These are phyloP conservation scores for Metalampra italica DNA, from an alignment of 2,888 invertebrate species.

Conservation along the genomic window DNA sequence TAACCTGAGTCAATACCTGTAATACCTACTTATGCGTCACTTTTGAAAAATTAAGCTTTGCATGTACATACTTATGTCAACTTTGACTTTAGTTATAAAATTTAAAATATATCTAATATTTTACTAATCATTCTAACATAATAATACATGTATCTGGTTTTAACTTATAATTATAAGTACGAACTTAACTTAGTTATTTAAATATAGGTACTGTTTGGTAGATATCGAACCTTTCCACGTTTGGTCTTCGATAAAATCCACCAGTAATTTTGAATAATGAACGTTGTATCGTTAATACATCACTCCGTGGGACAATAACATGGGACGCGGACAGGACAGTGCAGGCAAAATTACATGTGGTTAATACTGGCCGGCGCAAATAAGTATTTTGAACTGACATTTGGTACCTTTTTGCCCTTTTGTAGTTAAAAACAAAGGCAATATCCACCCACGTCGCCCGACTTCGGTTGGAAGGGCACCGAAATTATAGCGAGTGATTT, in stretches of 20 bases:
- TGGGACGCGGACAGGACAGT: conserved; percentile 40
- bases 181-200: no score
- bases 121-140: no score
- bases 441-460: conserved; percentile 66
- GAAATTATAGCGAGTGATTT: conserved; percentile 66
- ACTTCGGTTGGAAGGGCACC: conserved; percentile 48
- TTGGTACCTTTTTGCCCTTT: conserved; percentile 49
- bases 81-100: no score
- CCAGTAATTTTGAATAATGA: conserved; percentile 49
- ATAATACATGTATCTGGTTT: no score
- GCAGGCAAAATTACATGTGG: conserved; percentile 58
- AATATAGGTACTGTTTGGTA: no score
- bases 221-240: conserved; percentile 14
- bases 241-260: conserved; percentile 25
- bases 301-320: conserved; percentile 55
- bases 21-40: no score
- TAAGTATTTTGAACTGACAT: conserved; percentile 68
- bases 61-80: no score
- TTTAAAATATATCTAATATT: no score
- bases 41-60: no score
- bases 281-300: conserved; percentile 50
- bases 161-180: no score
- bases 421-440: conserved; percentile 67
- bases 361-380: conserved; percentile 55
- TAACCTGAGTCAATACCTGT: no score